Percentiles rank a stretch among this genome's conserved stretches.
Evolutionary conservation across 2,113 vertebrate species (phyloP).

Genomic region (Cyanoramphus novaezelandiae): DNA sequence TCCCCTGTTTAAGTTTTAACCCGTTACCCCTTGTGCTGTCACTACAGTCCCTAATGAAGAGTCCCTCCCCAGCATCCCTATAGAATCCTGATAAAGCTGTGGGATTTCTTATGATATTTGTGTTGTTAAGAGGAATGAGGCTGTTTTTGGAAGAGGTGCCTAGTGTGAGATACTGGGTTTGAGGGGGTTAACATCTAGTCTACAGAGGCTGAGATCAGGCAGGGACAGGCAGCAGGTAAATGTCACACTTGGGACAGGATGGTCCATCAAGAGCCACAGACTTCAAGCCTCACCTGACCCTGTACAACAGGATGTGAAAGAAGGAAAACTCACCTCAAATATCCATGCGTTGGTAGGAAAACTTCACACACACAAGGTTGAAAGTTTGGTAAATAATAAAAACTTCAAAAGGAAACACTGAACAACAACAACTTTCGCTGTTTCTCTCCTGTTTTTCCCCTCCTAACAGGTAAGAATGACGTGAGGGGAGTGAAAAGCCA

Average conservation of each 20-base stretch:
- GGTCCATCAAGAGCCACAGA: background rate
- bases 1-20: too few species aligned
- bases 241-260: background rate
- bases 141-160: background rate
- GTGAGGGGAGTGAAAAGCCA: background rate
- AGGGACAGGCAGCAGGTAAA: background rate
- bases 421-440: rapidly evolving
- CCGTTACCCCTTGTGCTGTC: too few species aligned
- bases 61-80: too few species aligned
- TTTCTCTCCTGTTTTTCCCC: background rate
- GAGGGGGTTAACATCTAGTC: background rate
- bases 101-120: background rate
- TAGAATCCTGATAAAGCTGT: background rate
- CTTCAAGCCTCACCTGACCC: background rate
- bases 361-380: background rate
- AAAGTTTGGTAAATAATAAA: background rate
- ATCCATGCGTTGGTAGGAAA: background rate
- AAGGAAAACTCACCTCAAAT: background rate
- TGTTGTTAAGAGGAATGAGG: background rate
- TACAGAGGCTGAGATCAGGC: background rate
- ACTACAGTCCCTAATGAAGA: too few species aligned
- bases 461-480: rapidly evolving
- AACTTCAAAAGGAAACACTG: background rate
- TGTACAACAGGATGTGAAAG: background rate
- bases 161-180: background rate